Conservation (phyloP, 2,888 invertebrate genomes). For the Agrenia bidenticulata region DNA sequence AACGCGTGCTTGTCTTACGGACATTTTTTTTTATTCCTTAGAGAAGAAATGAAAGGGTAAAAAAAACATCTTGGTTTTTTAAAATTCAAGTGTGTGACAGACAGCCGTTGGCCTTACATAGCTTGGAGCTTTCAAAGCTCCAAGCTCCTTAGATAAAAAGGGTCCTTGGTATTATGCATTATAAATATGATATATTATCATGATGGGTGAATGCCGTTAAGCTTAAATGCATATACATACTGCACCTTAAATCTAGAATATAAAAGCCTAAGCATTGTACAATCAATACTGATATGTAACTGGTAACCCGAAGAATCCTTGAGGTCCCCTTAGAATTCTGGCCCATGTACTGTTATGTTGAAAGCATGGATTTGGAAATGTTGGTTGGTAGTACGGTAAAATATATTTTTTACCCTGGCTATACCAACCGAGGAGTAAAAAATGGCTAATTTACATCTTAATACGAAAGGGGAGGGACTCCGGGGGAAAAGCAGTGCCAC, state of each 20-base stretch:
- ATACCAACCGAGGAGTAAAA: conserved; percentile 23
- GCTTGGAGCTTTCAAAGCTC: background rate
- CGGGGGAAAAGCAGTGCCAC: conserved; percentile 11
- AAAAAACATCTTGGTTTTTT: conserved; percentile 22
- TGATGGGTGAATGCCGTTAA: conserved; percentile 6
- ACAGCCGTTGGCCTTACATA: conserved; percentile 5
- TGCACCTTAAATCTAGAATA: too few species aligned
- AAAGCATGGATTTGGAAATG: too few species aligned
- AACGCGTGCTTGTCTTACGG: conserved; percentile 8
- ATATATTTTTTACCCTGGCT: too few species aligned
- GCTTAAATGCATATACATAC: background rate
- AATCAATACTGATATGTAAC: too few species aligned
- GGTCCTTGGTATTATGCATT: conserved; percentile 3
- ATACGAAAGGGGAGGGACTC: conserved; percentile 21
- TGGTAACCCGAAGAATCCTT: too few species aligned
- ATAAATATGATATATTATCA: background rate
- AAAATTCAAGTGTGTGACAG: conserved; percentile 12
- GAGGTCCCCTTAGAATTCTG: too few species aligned
- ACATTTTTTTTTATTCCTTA: background rate
- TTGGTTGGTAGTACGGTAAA: too few species aligned
- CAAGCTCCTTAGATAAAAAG: background rate
- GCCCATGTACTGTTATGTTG: too few species aligned
- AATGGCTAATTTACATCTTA: conserved; percentile 50
- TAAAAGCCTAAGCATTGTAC: too few species aligned
- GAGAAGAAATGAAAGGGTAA: background rate